phyloP scores from a whole-genome alignment of 2,888 invertebrate species.

The Pollenia griseotomentosa region DNA sequence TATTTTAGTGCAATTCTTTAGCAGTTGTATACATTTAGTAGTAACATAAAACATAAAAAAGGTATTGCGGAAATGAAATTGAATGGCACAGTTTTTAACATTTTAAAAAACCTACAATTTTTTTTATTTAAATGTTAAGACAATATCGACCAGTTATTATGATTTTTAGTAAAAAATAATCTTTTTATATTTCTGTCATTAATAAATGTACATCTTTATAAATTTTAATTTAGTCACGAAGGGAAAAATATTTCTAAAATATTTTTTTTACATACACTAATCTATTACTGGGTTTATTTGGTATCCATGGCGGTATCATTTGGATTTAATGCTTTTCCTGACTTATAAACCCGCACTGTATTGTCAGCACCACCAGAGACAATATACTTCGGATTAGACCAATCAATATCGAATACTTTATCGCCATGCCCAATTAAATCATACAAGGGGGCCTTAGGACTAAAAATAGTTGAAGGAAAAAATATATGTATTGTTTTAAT shows the following conservation, averaged over 20 bases:
- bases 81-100: too few species aligned
- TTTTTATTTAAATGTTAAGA: too few species aligned
- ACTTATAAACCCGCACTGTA: conserved; percentile 94
- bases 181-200: conserved; percentile 7
- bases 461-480: conserved; percentile 83
- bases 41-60: not conserved
- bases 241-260: conserved; percentile 56
- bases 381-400: conserved; percentile 94
- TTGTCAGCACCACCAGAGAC: conserved; percentile 97
- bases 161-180: not conserved
- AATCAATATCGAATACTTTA: conserved; percentile 96
- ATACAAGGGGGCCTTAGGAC: conserved; percentile 95
- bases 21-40: conserved; percentile 45
- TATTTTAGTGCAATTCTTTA: conserved; percentile 3
- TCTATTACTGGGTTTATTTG: conserved; percentile 38
- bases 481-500: too few species aligned
- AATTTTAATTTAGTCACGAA: conserved; percentile 42
- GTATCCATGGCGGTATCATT: conserved; percentile 52
- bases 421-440: conserved; percentile 97
- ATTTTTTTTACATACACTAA: conserved; percentile 16
- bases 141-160: not conserved
- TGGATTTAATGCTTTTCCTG: conserved; percentile 81
- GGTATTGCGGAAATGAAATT: not conserved
- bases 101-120: too few species aligned
- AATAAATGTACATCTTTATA: conserved; percentile 25